phyloP scores from a whole-genome alignment of 1,140 invertebrate species.

The Calephelis virginiensis region DNA sequence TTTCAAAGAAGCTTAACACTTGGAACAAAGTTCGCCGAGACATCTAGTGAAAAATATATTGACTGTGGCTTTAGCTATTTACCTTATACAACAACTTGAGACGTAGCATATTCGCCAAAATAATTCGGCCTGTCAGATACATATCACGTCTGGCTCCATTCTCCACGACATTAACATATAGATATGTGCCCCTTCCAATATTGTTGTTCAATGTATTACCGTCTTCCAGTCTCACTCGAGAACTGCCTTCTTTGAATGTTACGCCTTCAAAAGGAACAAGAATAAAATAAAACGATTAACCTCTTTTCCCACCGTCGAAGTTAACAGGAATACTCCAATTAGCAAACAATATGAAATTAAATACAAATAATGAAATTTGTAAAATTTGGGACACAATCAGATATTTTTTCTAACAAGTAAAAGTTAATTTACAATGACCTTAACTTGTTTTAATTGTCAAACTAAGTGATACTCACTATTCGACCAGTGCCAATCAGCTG shows the following conservation, averaged over 20 bases:
- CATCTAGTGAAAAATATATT: no score
- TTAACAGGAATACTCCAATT: no score
- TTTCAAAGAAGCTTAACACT: no score
- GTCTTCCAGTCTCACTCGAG: conserved; percentile 41
- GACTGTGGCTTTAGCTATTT: neutral
- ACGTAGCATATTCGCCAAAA: conserved; percentile 50
- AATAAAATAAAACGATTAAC: no score
- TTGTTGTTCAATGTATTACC: conserved; percentile 5
- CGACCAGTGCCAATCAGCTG: conserved; percentile 56
- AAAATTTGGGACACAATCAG: no score
- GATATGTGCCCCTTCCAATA: conserved; percentile 24
- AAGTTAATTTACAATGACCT: no score
- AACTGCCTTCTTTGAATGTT: conserved; percentile 37
- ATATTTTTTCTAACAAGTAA: no score
- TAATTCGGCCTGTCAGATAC: conserved; percentile 44
- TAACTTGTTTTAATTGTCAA: neutral
- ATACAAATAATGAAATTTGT: no score
- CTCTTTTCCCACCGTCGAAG: no score
- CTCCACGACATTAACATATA: conserved; percentile 40
- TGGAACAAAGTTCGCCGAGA: no score
- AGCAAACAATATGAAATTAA: no score
- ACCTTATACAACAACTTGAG: conserved; percentile 50
- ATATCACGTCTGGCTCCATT: conserved; percentile 39
- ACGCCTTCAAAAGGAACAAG: conserved; percentile 34
- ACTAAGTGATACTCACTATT: conserved; percentile 40